phyloP scores from a whole-genome alignment of 2,113 vertebrate species.

The Aleadryas rufinucha region DNA sequence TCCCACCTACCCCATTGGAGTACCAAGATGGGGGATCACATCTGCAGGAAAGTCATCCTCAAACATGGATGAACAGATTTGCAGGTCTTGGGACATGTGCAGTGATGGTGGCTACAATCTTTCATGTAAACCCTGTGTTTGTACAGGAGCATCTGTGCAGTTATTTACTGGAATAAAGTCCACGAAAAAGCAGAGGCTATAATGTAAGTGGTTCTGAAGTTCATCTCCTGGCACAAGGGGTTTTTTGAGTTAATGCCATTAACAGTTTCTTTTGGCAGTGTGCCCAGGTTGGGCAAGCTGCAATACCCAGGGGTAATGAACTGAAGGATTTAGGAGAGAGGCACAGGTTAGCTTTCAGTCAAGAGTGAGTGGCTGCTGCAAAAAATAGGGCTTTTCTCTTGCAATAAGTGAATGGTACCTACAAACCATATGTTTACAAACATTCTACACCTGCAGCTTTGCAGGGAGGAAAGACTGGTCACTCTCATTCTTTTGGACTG shows the following conservation, averaged over 20 bases:
- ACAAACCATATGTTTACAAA: neutral
- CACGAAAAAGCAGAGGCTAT: fast-evolving
- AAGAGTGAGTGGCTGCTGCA: neutral
- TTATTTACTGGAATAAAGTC: neutral
- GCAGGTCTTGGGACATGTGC: neutral
- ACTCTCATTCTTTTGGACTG: neutral
- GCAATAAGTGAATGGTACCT: neutral
- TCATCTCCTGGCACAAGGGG: neutral
- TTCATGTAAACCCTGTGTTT: neutral
- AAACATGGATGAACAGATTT: neutral
- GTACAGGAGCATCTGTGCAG: neutral
- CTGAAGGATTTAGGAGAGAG: neutral
- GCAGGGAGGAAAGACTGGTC: neutral
- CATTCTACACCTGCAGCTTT: neutral
- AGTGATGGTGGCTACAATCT: neutral
- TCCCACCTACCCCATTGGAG: neutral
- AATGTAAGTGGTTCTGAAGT: neutral
- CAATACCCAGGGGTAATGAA: neutral
- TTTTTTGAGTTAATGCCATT: neutral
- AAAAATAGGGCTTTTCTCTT: neutral
- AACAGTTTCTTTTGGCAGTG: neutral
- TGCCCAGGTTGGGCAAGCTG: neutral
- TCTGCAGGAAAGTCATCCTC: neutral
- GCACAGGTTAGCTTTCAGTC: neutral
- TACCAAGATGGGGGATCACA: too few species aligned